phyloP scores from a whole-genome alignment of 2,113 vertebrate genomes.

The Sinocyclocheilus rhinocerous region DNA sequence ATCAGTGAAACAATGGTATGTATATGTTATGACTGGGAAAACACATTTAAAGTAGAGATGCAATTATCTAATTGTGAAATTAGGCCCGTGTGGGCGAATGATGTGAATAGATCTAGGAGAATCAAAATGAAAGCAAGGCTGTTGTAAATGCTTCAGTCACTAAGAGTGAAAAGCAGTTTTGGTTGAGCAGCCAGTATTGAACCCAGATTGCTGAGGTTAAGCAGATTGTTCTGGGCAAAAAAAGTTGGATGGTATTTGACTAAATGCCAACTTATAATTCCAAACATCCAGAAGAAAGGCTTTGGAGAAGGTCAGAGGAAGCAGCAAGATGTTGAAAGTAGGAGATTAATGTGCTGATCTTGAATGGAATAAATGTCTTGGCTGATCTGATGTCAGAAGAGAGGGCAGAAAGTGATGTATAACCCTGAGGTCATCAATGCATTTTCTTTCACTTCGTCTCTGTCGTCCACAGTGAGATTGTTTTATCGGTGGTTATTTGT shows the following conservation, averaged over 20 bases:
- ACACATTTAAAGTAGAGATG: not conserved
- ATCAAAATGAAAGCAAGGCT: not conserved
- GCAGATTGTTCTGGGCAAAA: slow-evolving; percentile 6
- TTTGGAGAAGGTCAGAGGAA: slow-evolving; percentile 31
- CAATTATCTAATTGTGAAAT: not conserved
- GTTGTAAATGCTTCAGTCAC: slow-evolving; percentile 12
- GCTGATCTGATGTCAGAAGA: slow-evolving; percentile 25
- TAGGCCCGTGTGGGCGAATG: not conserved
- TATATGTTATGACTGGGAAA: not conserved
- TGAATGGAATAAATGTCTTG: slow-evolving; percentile 8
- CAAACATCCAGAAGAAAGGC: slow-evolving; percentile 26
- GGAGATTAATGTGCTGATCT: slow-evolving; percentile 26
- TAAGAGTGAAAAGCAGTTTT: not conserved
- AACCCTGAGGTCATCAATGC: slow-evolving; percentile 26
- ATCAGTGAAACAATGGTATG: not conserved
- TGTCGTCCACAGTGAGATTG: not conserved
- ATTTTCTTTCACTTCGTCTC: slow-evolving; percentile 1
- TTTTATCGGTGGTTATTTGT: not conserved
- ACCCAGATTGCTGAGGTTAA: slow-evolving; percentile 12
- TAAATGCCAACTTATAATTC: slow-evolving; percentile 25
- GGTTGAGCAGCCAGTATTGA: not conserved
- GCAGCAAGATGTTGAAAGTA: slow-evolving; percentile 26
- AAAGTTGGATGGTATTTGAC: slow-evolving; percentile 23
- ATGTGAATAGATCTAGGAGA: not conserved
- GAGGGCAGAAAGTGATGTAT: slow-evolving; percentile 21